phyloP scores from a whole-genome alignment of 2,113 vertebrate species.

The Seriola rivoliana region DNA sequence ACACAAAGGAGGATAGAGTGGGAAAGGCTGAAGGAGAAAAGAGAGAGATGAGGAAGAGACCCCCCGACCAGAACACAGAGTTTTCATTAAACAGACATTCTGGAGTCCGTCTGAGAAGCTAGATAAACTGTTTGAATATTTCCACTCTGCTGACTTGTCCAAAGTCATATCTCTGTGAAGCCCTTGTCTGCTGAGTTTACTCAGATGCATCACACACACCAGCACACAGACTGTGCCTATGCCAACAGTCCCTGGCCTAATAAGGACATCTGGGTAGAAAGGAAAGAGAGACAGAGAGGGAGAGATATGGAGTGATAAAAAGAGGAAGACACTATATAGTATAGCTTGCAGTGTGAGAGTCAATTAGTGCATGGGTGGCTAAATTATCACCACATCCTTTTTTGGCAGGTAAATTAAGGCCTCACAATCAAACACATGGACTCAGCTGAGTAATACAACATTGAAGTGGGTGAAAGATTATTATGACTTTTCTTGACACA shows the following conservation, averaged over 20 bases:
- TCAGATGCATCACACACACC: slow-evolving; percentile 64
- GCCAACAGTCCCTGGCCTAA: slow-evolving; percentile 48
- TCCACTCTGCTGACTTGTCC: slow-evolving; percentile 53
- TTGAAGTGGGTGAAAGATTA: slow-evolving; percentile 2
- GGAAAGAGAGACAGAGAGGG: slow-evolving; percentile 9
- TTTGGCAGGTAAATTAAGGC: slow-evolving; percentile 5
- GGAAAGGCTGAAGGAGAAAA: slow-evolving; percentile 60
- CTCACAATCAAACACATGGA: not conserved
- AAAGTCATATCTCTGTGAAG: slow-evolving; percentile 40
- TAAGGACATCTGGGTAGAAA: slow-evolving; percentile 43
- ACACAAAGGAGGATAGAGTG: slow-evolving; percentile 21
- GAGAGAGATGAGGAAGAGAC: slow-evolving; percentile 32
- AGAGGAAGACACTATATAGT: slow-evolving; percentile 7
- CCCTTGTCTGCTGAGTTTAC: slow-evolving; percentile 51
- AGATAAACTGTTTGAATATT: slow-evolving; percentile 53
- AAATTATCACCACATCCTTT: slow-evolving; percentile 2
- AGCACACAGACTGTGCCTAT: slow-evolving; percentile 52
- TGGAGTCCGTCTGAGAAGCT: slow-evolving; percentile 25
- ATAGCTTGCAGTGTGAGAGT: slow-evolving; percentile 14
- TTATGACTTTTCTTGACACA: not conserved
- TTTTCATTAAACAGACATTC: slow-evolving; percentile 52
- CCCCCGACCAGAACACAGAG: slow-evolving; percentile 27
- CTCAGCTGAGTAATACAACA: not conserved
- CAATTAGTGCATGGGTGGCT: not conserved
- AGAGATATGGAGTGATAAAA: not conserved